Conservation (phyloP, 2,113 vertebrate species). For the Leucoraja erinaceus region DNA sequence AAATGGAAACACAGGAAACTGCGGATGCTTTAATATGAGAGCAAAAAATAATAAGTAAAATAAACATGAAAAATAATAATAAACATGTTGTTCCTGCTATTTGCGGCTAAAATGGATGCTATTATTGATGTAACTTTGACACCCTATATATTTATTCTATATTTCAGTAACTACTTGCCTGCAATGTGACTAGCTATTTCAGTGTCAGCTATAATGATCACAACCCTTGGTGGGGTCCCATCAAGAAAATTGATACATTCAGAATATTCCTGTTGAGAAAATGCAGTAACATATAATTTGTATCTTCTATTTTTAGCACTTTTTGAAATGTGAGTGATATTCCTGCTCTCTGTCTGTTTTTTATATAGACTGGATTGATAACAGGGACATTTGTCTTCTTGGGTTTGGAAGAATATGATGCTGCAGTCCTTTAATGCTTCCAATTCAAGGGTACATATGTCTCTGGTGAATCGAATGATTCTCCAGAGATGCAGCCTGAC, state of each 20-base stretch:
- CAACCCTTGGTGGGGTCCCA: neutral
- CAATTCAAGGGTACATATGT: neutral
- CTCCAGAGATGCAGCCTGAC: too few species aligned
- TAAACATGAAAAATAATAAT: neutral
- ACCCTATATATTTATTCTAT: neutral
- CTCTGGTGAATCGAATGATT: too few species aligned
- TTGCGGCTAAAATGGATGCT: constrained; percentile 12
- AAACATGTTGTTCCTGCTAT: neutral
- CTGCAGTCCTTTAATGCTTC: neutral
- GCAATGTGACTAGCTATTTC: constrained; percentile 20
- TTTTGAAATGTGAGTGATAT: neutral
- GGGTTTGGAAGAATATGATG: neutral
- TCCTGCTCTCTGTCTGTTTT: neutral
- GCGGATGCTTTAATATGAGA: too few species aligned
- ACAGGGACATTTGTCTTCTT: neutral
- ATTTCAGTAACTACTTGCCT: neutral
- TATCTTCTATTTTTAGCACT: neutral
- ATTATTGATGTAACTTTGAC: neutral
- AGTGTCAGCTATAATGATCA: neutral
- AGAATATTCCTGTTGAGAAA: constrained; percentile 11
- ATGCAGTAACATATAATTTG: constrained; percentile 14
- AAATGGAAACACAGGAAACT: too few species aligned
- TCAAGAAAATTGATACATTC: neutral
- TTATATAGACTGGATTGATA: constrained; percentile 9
- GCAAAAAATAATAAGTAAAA: neutral